phyloP scores from a whole-genome alignment of 1,140 invertebrate genomes.

The Magallana angulata region DNA sequence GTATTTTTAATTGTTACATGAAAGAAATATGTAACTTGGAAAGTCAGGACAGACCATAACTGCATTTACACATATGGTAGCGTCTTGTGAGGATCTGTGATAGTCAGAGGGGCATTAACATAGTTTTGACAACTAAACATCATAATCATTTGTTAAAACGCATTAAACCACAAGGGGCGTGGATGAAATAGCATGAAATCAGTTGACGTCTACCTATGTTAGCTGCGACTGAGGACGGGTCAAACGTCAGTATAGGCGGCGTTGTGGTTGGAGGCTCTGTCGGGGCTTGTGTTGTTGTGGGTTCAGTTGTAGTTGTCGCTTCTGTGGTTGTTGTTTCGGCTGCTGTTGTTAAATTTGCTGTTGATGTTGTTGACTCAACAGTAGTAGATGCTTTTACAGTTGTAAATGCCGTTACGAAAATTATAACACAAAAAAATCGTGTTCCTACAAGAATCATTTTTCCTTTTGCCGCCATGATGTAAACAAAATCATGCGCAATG shows the following conservation, averaged over 20 bases:
- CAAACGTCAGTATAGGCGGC: slow-evolving; percentile 15
- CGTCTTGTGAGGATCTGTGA: no score
- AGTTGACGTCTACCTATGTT: neutral
- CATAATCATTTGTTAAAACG: no score
- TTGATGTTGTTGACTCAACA: neutral
- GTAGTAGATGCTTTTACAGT: neutral
- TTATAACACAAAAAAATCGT: neutral
- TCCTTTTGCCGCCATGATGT: slow-evolving; percentile 33
- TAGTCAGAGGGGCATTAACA: no score
- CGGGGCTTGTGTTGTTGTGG: slow-evolving; percentile 16
- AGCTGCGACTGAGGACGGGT: neutral
- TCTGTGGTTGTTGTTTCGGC: neutral
- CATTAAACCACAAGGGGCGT: no score
- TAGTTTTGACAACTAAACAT: no score
- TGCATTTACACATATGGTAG: no score
- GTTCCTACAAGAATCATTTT: slow-evolving; percentile 29
- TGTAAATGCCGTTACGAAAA: neutral
- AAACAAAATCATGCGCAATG: neutral
- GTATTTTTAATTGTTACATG: no score
- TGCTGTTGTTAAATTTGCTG: neutral
- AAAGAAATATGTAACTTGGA: no score
- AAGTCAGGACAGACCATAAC: no score
- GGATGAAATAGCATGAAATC: no score
- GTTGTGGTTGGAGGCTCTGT: neutral
- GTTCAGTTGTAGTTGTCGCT: neutral